A percentile compares a stretch with the other conserved stretches of the same genome.
phyloP scores from a whole-genome alignment of 2,113 vertebrate species.

The Thinocorus orbignyianus region DNA sequence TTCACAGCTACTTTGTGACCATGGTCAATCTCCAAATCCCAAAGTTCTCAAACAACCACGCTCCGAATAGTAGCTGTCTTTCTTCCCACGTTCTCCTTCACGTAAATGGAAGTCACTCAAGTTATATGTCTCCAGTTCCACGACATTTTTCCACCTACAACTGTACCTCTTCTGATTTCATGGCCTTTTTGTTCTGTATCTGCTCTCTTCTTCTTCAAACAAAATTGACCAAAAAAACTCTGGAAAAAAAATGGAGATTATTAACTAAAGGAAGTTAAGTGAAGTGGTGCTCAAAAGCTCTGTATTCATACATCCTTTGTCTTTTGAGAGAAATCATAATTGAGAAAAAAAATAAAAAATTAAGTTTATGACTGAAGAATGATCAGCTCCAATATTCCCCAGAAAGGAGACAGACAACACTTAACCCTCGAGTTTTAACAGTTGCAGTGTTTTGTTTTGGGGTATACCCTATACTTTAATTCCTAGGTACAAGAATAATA shows the following conservation, averaged over 20 bases:
- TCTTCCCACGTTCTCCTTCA: neutral
- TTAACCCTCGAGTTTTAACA: neutral
- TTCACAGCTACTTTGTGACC: fast-evolving
- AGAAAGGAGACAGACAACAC: neutral
- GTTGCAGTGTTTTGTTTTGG: neutral
- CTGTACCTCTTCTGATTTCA: neutral
- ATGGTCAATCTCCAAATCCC: neutral
- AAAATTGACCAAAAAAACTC: neutral
- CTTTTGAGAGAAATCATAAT: neutral
- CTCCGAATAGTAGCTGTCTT: neutral
- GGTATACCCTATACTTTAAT: neutral
- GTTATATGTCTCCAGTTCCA: neutral
- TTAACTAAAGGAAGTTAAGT: neutral
- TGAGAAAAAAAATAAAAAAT: neutral
- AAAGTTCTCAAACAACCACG: neutral
- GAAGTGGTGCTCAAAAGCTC: neutral
- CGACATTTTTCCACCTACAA: neutral
- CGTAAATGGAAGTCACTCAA: neutral
- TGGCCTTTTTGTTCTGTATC: fast-evolving
- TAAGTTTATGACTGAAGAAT: neutral
- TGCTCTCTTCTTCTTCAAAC: neutral
- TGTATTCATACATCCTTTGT: neutral
- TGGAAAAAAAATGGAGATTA: neutral
- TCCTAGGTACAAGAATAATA: neutral
- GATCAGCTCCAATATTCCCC: neutral